A percentile compares a stretch with the other conserved stretches of the same genome.
These are phyloP conservation scores for Craterocephalus amniculus DNA, from an alignment of 2,797 vertebrate species.

Conservation along the genomic window DNA sequence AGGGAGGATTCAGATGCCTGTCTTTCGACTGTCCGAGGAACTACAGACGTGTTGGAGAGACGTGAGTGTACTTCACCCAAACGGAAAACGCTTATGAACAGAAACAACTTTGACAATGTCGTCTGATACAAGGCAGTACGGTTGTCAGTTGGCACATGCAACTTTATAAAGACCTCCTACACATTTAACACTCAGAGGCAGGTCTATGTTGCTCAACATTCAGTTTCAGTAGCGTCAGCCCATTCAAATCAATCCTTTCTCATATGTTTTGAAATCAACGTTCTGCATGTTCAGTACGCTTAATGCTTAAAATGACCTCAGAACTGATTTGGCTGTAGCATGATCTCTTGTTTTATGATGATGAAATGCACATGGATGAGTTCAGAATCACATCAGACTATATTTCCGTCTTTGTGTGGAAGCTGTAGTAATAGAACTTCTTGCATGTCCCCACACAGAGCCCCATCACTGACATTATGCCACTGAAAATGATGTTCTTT, in stretches of 20 bases:
- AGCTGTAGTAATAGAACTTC: slow-evolving; percentile 33
- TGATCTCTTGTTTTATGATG: slow-evolving; percentile 51
- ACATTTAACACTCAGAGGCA: slow-evolving; percentile 14
- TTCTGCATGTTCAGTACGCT: slow-evolving; percentile 66
- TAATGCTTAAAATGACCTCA: slow-evolving; percentile 50
- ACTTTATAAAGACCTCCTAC: neutral
- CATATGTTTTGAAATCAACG: slow-evolving; percentile 22
- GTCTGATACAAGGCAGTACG: neutral
- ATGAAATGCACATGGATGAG: slow-evolving; percentile 39
- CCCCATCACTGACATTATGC: slow-evolving; percentile 50
- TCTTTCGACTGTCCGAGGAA: slow-evolving; percentile 91
- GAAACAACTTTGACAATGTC: neutral
- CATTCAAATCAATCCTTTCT: slow-evolving; percentile 11
- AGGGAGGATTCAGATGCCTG: slow-evolving; percentile 92
- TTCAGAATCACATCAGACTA: slow-evolving; percentile 27
- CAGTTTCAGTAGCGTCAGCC: neutral
- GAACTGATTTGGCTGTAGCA: slow-evolving; percentile 59
- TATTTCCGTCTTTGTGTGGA: slow-evolving; percentile 28
- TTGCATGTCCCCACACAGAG: slow-evolving; percentile 71
- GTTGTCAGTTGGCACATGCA: neutral
- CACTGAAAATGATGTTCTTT: slow-evolving; percentile 54
- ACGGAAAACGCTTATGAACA: neutral
- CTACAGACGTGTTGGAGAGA: slow-evolving; percentile 89
- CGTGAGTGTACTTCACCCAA: slow-evolving; percentile 87
- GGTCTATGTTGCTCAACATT: neutral